Evolutionary conservation across 23 tunicate species (phyloP).

Genomic region (Clavelina lepadiformis): DNA sequence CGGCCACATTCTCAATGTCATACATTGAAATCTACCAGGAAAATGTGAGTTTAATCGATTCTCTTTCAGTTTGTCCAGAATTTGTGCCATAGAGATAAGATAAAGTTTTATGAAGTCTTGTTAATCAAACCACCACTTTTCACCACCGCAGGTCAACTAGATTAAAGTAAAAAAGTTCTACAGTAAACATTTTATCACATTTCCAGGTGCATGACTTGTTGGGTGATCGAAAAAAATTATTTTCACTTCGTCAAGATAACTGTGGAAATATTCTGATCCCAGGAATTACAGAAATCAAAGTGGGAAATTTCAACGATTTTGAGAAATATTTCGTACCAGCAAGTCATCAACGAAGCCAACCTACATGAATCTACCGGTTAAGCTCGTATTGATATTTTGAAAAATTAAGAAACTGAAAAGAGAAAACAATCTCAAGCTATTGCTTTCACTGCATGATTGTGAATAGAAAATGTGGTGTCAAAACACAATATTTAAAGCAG

Average conservation of each 20-base stretch:
- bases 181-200: not conserved
- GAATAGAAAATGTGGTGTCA: too few species aligned
- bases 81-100: too few species aligned
- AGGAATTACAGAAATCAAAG: conserved; percentile 32
- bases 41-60: conserved; percentile 44
- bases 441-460: too few species aligned
- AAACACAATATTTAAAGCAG: too few species aligned
- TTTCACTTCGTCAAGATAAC: conserved; percentile 39
- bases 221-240: conserved; percentile 24
- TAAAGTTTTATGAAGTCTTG: not conserved
- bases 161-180: not conserved
- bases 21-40: conserved; percentile 78
- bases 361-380: too few species aligned
- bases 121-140: too few species aligned
- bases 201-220: conserved; percentile 56
- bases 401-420: too few species aligned
- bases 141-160: too few species aligned
- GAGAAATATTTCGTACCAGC: conserved; percentile 61
- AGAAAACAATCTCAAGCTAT: too few species aligned
- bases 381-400: too few species aligned
- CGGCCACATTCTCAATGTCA: conserved; percentile 39
- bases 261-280: conserved; percentile 37
- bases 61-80: not conserved
- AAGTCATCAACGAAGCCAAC: too few species aligned
- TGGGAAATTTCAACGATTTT: conserved; percentile 47